A percentile compares a stretch with the other conserved stretches of the same genome.
Evolutionary conservation across 2,113 vertebrate species (phyloP).

Genomic region (Silurus meridionalis): DNA sequence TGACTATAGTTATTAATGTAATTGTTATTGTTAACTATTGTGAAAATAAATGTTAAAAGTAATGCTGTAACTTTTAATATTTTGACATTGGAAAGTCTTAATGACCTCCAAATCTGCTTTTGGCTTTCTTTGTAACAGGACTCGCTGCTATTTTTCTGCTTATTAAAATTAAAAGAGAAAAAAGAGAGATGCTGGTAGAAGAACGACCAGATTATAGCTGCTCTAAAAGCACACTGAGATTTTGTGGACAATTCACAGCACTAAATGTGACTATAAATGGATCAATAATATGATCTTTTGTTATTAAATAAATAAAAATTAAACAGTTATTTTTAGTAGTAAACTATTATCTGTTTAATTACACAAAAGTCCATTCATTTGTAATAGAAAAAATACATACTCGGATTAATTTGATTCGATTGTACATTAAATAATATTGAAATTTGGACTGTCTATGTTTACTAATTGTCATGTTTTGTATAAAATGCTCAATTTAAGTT

Average conservation of each 20-base stretch:
- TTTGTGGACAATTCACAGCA: neutral
- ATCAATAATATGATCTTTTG: neutral
- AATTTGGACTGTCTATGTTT: neutral
- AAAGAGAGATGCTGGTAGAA: neutral
- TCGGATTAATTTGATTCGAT: neutral
- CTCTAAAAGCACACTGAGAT: neutral
- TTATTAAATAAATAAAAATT: neutral
- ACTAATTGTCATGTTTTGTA: neutral
- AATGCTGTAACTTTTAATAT: neutral
- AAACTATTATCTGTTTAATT: neutral
- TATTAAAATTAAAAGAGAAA: neutral
- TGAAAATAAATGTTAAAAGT: neutral
- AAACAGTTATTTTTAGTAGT: neutral
- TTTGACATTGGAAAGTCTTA: neutral
- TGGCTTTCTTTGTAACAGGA: neutral
- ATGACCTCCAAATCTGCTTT: neutral
- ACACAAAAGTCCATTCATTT: neutral
- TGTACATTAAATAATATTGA: neutral
- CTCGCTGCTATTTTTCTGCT: too few species aligned
- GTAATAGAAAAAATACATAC: neutral
- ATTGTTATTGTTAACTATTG: neutral
- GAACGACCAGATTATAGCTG: neutral
- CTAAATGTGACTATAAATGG: neutral
- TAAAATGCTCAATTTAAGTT: neutral
- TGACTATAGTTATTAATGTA: neutral